A percentile compares a stretch with the other conserved stretches of the same genome.
Conservation (phyloP, 2,113 vertebrate species). For the Podocnemis expansa region DNA sequence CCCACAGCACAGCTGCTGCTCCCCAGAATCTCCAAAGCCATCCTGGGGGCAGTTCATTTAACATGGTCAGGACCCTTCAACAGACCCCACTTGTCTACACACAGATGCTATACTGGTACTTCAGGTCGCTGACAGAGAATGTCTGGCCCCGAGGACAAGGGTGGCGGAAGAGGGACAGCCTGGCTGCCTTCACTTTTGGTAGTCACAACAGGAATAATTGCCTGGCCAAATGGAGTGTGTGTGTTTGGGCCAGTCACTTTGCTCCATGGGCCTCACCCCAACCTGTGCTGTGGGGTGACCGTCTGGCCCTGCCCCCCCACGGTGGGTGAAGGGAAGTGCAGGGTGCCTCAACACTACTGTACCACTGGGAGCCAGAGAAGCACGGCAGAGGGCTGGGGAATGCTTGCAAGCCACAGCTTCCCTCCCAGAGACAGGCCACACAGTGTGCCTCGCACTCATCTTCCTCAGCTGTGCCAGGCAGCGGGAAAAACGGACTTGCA, state of each 20-base stretch:
- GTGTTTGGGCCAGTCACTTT: no score
- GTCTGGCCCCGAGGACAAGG: neutral
- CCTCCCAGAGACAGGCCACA: neutral
- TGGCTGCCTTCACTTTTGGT: neutral
- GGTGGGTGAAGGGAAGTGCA: no score
- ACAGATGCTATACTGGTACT: neutral
- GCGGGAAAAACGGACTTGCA: neutral
- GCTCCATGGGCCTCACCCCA: neutral
- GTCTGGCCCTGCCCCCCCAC: neutral
- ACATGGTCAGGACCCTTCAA: no score
- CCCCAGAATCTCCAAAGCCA: neutral
- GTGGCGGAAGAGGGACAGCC: neutral
- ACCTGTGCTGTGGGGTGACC: neutral
- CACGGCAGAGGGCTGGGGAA: neutral
- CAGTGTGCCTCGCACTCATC: neutral
- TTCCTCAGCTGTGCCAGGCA: neutral
- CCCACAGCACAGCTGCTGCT: neutral
- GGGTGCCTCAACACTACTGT: no score
- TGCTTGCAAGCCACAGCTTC: neutral
- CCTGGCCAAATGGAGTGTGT: neutral
- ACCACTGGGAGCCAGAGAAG: no score
- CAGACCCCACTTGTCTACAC: no score
- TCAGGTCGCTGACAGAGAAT: neutral
- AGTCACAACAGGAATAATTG: no score
- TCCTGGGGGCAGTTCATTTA: neutral